These are phyloP conservation scores for Phymanthus crucifer DNA, from an alignment of 92 coral and sea anemone genomes.

Conservation along the genomic window DNA sequence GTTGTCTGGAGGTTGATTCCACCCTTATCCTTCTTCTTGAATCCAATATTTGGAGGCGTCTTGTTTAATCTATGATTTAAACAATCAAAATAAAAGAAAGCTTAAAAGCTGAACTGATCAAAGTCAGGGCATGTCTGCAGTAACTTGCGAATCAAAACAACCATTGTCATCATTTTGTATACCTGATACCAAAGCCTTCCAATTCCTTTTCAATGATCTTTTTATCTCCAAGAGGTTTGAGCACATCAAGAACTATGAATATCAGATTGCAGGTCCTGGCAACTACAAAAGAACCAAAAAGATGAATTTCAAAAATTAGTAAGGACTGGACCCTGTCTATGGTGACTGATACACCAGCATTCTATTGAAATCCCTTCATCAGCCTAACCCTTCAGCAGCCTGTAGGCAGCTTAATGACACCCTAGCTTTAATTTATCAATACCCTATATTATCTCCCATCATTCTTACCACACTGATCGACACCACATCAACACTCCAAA, in stretches of 20 bases:
- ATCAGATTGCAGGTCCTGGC: constrained; percentile 97
- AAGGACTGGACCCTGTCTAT: no score
- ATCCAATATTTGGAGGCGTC: constrained; percentile 92
- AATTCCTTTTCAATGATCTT: constrained; percentile 87
- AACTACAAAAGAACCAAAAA: constrained; percentile 43
- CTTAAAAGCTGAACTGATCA: background rate
- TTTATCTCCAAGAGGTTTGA: constrained; percentile 95
- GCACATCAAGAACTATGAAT: constrained; percentile 93
- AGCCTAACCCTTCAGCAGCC: no score
- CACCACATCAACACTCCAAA: no score
- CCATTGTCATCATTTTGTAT: background rate
- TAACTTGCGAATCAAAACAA: no score
- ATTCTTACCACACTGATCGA: no score
- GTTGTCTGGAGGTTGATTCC: constrained; percentile 96
- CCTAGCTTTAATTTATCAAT: no score
- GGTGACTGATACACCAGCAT: no score
- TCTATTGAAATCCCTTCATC: no score
- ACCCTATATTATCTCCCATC: no score
- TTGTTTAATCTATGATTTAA: constrained; percentile 62
- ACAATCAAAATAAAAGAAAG: background rate
- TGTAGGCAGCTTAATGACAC: no score
- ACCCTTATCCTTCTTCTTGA: constrained; percentile 91
- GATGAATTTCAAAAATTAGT: background rate
- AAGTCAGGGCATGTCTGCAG: no score
- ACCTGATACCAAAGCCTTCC: constrained; percentile 99